These are phyloP conservation scores for Connochaetes taurinus DNA, from an alignment of 2,113 vertebrate genomes.

Conservation along the genomic window DNA sequence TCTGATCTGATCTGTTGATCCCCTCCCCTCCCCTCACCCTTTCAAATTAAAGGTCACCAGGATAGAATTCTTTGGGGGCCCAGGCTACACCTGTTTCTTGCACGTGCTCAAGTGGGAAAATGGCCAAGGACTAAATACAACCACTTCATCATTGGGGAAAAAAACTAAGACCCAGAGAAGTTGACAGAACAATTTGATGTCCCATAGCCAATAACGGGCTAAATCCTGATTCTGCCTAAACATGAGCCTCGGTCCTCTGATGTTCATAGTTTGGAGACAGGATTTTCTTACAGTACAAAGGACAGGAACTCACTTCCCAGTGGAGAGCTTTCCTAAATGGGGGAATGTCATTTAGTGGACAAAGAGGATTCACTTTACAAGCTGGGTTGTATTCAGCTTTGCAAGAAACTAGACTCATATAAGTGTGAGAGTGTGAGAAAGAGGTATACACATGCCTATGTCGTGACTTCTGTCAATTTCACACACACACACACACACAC, in stretches of 20 bases:
- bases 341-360: not conserved
- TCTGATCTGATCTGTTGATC: conserved; percentile 70
- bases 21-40: conserved; percentile 49
- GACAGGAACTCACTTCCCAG: not conserved
- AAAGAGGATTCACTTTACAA: conserved; percentile 26
- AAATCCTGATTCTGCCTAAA: not conserved
- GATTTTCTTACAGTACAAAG: conserved; percentile 28
- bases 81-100: conserved; percentile 66
- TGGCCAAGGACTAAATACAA: conserved; percentile 67
- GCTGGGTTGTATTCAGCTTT: not conserved
- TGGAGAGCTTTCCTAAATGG: conserved; percentile 5
- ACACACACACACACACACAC: not conserved
- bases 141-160: conserved; percentile 32
- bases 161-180: conserved; percentile 56
- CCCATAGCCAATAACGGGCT: conserved; percentile 38
- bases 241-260: not conserved
- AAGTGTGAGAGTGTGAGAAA: not conserved
- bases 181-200: conserved; percentile 28
- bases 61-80: conserved; percentile 66
- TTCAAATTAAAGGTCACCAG: conserved; percentile 67
- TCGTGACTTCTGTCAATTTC: not conserved
- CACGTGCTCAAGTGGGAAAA: conserved; percentile 64
- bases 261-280: not conserved
- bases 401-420: not conserved
- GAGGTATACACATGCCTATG: not conserved